phyloP scores from a whole-genome alignment of 1,140 invertebrate genomes.

The Lethrus apterus region DNA sequence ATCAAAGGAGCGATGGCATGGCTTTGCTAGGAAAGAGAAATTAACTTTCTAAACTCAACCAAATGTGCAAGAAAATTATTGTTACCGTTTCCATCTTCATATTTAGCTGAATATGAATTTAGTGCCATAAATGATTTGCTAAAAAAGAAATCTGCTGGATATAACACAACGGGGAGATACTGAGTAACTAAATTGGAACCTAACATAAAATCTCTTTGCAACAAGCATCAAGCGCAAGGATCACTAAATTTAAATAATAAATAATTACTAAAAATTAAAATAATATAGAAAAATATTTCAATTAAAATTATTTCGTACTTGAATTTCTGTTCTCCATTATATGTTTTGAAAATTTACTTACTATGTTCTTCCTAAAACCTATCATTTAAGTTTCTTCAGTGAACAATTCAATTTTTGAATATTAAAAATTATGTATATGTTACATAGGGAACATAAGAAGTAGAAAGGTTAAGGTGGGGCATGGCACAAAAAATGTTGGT shows the following conservation, averaged over 20 bases:
- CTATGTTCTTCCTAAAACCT: constrained; percentile 6
- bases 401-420: constrained; percentile 13
- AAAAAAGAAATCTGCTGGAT: neutral
- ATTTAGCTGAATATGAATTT: too few relatives aligned
- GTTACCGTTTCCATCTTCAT: too few relatives aligned
- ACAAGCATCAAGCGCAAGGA: neutral
- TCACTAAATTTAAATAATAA: too few relatives aligned
- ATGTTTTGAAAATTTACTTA: neutral
- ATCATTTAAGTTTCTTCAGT: constrained; percentile 8
- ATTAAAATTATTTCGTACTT: constrained; percentile 6
- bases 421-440: constrained; percentile 12
- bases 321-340: neutral
- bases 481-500: neutral
- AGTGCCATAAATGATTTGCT: neutral
- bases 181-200: neutral
- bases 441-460: neutral
- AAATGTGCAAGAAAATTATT: too few relatives aligned
- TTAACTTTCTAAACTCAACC: too few relatives aligned
- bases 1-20: constrained; percentile 1
- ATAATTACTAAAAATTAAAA: constrained; percentile 1
- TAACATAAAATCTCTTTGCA: neutral
- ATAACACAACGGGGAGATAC: neutral
- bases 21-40: neutral
- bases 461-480: neutral
- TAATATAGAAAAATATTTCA: neutral